phyloP scores from a whole-genome alignment of 2,888 invertebrate genomes.

The Galeruca laticollis region DNA sequence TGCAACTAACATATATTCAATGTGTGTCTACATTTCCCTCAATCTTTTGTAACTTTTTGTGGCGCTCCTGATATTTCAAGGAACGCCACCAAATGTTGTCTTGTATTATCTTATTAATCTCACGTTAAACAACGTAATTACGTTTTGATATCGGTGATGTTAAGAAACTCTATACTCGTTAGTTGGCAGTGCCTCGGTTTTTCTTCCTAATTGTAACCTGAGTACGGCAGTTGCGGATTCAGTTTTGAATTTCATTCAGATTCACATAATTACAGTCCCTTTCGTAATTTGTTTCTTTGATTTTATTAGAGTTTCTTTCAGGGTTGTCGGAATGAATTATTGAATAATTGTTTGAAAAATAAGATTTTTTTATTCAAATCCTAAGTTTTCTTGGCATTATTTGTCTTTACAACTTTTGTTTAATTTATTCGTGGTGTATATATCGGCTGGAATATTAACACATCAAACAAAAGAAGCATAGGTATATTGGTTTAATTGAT shows the following conservation, averaged over 20 bases:
- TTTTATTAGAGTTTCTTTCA: neutral
- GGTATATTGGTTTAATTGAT: too few species aligned
- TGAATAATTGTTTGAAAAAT: too few species aligned
- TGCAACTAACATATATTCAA: too few species aligned
- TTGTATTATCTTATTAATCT: slow-evolving; percentile 51
- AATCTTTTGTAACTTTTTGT: neutral
- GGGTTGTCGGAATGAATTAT: too few species aligned
- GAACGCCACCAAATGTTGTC: slow-evolving; percentile 51
- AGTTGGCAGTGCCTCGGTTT: slow-evolving; percentile 17
- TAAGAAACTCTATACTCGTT: slow-evolving; percentile 31
- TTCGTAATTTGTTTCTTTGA: neutral
- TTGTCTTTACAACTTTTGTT: too few species aligned
- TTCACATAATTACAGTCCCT: neutral
- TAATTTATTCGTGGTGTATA: too few species aligned
- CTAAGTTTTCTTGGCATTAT: too few species aligned
- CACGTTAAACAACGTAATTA: slow-evolving; percentile 49
- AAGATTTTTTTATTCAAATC: too few species aligned
- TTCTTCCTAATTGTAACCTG: slow-evolving; percentile 34
- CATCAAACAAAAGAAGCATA: too few species aligned
- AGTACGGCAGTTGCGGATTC: slow-evolving; percentile 24
- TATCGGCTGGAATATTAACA: too few species aligned
- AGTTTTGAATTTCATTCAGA: slow-evolving; percentile 27
- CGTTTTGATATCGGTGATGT: slow-evolving; percentile 41
- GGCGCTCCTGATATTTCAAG: slow-evolving; percentile 37
- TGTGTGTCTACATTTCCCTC: too few species aligned